Base-by-base conservation (phyloP, 2,888 invertebrate genomes). In the Eilema griseolum region DNA sequence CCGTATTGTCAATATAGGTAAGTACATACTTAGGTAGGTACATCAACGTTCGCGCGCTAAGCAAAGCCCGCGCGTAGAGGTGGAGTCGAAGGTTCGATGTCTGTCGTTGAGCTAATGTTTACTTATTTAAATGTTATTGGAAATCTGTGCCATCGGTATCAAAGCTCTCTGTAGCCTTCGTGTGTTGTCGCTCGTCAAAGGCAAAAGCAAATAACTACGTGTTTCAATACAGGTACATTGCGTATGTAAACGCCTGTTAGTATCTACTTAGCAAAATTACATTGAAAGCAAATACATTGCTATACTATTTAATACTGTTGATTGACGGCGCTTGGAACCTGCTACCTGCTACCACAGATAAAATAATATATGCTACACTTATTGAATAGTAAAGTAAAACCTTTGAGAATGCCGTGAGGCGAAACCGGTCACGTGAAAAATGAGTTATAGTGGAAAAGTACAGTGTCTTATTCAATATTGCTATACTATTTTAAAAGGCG, bases 51-150 rank as follows among this genome's bases (percentile, higher is more conserved):
- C 7, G n/a, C 20, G 61, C 14, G 31, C 20, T 16, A 14, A 33
- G n/a, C 31, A 23, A 52, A 20, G 52, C n/a, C n/a, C 52, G 20
- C 20, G 2, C n/a, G 5, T 20, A 8, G 2, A 4, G 33, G 52
- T 7, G 52, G 10, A 7, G 20, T n/a, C 0, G n/a, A 10, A n/a
- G 20, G 20, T 7, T 20, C 7, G 41, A 16, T 20, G 46, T 46
- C 46, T 46, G 16, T 5, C n/a, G 52, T 0, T n/a, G 41, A 67
- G 28, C 11, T 61, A 60, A 60, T 67, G 60, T 67, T 67, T 67
- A 41, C 66, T 60, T 46, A 67, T 67, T 67, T 28, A 60, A 67
- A 67, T 67, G 66, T 67, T 67, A 67, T 67, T 61, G 66, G 60
- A 26, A 67, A 60, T 28, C 66, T 41, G 11, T 41, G 5, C 60